Evolutionary conservation across 2,888 invertebrate genomes (phyloP).

Genomic region (Archips xylosteana): DNA sequence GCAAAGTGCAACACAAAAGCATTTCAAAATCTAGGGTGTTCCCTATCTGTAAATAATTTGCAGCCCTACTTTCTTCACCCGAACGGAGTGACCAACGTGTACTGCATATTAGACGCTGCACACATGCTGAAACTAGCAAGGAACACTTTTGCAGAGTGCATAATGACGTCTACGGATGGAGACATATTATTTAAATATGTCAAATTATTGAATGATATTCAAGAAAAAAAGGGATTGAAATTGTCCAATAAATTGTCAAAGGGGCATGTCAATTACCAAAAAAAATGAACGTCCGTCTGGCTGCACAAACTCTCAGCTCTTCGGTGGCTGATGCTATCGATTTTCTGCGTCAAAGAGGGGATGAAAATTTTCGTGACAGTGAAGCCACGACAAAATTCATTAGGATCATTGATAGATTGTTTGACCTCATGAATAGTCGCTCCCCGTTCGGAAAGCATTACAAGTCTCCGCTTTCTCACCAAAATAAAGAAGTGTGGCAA

Average conservation of each 20-base stretch:
- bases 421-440: background rate
- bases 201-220: constrained; percentile 42
- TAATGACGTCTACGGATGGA: constrained; percentile 16
- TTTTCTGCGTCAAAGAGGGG: constrained; percentile 34
- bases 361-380: constrained; percentile 36
- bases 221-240: constrained; percentile 44
- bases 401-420: constrained; percentile 35
- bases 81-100: constrained; percentile 19
- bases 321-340: constrained; percentile 42
- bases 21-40: constrained; percentile 43
- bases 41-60: constrained; percentile 28
- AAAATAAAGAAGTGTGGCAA: too few relatives aligned
- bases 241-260: constrained; percentile 33
- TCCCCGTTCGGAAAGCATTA: background rate
- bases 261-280: constrained; percentile 41
- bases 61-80: constrained; percentile 42
- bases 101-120: constrained; percentile 42
- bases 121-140: constrained; percentile 43
- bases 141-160: constrained; percentile 39
- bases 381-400: constrained; percentile 39
- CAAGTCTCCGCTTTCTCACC: background rate
- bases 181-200: constrained; percentile 26
- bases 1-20: constrained; percentile 35
- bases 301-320: constrained; percentile 28
- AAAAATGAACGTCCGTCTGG: constrained; percentile 44